Evolutionary conservation across 1,140 invertebrate species (phyloP).

Genomic region (Drosophila parvula): DNA sequence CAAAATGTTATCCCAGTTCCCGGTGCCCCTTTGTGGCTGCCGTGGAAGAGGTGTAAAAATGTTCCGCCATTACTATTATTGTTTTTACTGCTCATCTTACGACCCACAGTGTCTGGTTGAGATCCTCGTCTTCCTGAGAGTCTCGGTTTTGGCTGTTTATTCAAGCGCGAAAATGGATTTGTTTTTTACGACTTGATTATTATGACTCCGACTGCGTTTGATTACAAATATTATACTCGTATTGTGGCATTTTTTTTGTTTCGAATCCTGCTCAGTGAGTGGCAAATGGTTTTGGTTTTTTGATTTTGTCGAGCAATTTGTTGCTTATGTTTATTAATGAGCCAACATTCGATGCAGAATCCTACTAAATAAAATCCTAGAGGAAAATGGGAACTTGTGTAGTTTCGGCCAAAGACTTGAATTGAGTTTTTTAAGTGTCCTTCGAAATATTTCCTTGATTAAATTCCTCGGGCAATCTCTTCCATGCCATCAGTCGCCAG

Average conservation of each 20-base stretch:
- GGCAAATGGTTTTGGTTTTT: conserved; percentile 72
- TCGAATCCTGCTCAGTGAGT: conserved; percentile 50
- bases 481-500: conserved; percentile 42
- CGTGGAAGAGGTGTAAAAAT: conserved; percentile 75
- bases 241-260: conserved; percentile 24
- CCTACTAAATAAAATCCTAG: neutral
- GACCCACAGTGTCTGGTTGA: conserved; percentile 25
- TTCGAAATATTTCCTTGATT: conserved; percentile 44
- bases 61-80: conserved; percentile 77
- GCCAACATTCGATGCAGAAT: conserved; percentile 53
- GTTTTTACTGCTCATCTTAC: conserved; percentile 66
- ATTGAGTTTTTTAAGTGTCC: conserved; percentile 17
- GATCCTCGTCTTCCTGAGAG: conserved; percentile 22
- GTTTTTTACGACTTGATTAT: conserved; percentile 83
- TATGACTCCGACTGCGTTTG: conserved; percentile 79
- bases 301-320: conserved; percentile 51
- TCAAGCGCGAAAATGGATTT: conserved; percentile 82
- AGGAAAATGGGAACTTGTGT: neutral
- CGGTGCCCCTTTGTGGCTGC: conserved; percentile 48
- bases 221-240: conserved; percentile 74
- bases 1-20: conserved; percentile 48
- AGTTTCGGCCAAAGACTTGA: neutral
- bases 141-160: conserved; percentile 54
- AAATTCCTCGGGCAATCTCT: conserved; percentile 33
- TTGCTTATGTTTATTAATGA: conserved; percentile 80